Conservation (phyloP, 2,113 vertebrate genomes). For the Pseudonaja textilis region DNA sequence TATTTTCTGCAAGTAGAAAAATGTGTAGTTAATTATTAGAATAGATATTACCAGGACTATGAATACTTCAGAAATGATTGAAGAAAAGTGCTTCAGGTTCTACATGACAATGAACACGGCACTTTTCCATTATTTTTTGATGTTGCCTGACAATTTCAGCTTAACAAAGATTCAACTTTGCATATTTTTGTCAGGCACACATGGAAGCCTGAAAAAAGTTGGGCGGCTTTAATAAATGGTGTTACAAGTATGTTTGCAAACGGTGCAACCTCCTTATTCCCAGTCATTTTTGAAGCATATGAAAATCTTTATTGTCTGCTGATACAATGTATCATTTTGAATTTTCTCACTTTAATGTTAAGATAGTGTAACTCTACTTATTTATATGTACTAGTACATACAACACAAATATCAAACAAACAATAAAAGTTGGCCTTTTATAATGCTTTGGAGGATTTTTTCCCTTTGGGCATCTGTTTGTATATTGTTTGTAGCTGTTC, state of each 20-base stretch:
- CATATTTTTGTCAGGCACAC: neutral
- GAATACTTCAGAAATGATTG: neutral
- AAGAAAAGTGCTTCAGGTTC: neutral
- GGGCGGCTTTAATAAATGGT: neutral
- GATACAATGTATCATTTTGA: neutral
- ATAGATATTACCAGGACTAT: neutral
- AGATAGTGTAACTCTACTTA: neutral
- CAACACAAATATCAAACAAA: neutral
- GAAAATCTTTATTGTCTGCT: neutral
- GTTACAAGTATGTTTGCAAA: neutral
- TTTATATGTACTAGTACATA: neutral
- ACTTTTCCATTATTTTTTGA: neutral
- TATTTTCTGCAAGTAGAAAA: neutral
- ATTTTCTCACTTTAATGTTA: neutral
- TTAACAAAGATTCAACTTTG: neutral
- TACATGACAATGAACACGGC: neutral
- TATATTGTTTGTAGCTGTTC: neutral
- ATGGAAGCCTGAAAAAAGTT: neutral
- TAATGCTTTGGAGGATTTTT: neutral
- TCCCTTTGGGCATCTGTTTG: neutral
- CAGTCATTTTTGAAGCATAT: neutral
- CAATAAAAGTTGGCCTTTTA: neutral
- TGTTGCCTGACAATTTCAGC: neutral
- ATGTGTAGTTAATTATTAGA: neutral
- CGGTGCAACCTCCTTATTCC: neutral